Evolutionary conservation across 2,797 vertebrate species (phyloP).

Genomic region (Carapus acus): DNA sequence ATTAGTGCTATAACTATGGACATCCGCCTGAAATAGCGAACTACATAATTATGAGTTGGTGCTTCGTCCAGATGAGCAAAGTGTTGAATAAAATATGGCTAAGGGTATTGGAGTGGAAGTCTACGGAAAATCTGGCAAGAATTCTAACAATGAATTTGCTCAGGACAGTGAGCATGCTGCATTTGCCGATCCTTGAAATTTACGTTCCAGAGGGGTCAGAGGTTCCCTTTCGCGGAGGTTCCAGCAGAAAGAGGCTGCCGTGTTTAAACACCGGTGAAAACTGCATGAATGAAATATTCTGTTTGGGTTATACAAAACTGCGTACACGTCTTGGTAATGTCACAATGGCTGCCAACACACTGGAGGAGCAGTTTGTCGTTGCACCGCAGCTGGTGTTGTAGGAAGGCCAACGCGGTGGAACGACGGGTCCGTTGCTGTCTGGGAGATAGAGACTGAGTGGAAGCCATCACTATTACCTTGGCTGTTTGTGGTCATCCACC

Average conservation of each 20-base stretch:
- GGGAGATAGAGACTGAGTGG: conserved; percentile 68
- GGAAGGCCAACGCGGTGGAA: conserved; percentile 49
- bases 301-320: conserved; percentile 44
- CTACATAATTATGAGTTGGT: conserved; percentile 42
- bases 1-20: conserved; percentile 46
- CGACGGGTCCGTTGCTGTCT: conserved; percentile 58
- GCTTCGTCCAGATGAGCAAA: conserved; percentile 46
- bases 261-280: conserved; percentile 39
- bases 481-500: conserved; percentile 64
- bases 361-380: conserved; percentile 58
- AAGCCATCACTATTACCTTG: conserved; percentile 73
- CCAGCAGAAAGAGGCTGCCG: conserved; percentile 28
- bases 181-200: conserved; percentile 11
- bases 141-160: conserved; percentile 50
- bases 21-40: conserved; percentile 44
- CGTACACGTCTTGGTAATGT: conserved; percentile 48
- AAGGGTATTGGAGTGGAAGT: conserved; percentile 50
- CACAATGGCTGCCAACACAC: conserved; percentile 47
- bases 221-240: conserved; percentile 53
- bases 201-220: too few relatives aligned
- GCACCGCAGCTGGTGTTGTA: conserved; percentile 41
- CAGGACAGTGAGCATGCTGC: too few relatives aligned
- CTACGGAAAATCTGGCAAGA: conserved; percentile 47
- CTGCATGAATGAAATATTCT: conserved; percentile 48
- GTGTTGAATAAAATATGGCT: conserved; percentile 48